Percentiles rank a stretch among this genome's conserved stretches.
phyloP scores from a whole-genome alignment of 2,888 invertebrate species.

The Tetranychus piercei region DNA sequence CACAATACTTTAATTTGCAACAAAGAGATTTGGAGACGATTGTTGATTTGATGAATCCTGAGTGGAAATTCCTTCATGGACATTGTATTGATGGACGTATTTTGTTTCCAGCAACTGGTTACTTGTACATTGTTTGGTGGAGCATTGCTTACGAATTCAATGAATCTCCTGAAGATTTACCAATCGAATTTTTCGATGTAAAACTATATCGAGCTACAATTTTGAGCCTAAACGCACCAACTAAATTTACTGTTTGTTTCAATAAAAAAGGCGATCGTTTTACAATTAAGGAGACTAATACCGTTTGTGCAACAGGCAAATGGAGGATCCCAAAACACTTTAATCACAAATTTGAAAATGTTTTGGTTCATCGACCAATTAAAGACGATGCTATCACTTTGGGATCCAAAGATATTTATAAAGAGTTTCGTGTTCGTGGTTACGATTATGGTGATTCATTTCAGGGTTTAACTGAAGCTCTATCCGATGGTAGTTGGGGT shows the following conservation, averaged over 20 bases:
- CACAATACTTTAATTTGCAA: slow-evolving; percentile 14
- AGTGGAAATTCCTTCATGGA: slow-evolving; percentile 46
- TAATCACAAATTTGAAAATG: slow-evolving; percentile 2
- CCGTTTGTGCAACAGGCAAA: slow-evolving; percentile 32
- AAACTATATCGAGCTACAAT: slow-evolving; percentile 38
- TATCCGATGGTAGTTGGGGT: slow-evolving; percentile 54
- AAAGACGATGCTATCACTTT: slow-evolving; percentile 26
- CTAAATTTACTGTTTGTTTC: slow-evolving; percentile 32
- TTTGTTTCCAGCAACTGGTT: slow-evolving; percentile 39
- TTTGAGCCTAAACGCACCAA: slow-evolving; percentile 38
- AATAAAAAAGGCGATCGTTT: slow-evolving; percentile 33
- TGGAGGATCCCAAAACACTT: slow-evolving; percentile 23
- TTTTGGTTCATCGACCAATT: not conserved
- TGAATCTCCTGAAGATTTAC: slow-evolving; percentile 17
- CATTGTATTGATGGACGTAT: slow-evolving; percentile 41
- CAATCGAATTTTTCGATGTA: slow-evolving; percentile 37
- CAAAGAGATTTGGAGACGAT: slow-evolving; percentile 3
- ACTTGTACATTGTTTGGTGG: slow-evolving; percentile 52
- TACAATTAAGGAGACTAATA: slow-evolving; percentile 33
- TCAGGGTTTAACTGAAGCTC: slow-evolving; percentile 56
- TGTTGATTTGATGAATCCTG: slow-evolving; percentile 37
- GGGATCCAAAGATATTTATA: slow-evolving; percentile 49
- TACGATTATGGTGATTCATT: slow-evolving; percentile 66
- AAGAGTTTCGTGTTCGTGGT: slow-evolving; percentile 62
- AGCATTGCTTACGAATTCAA: slow-evolving; percentile 39